phyloP scores from a whole-genome alignment of 2,113 vertebrate species.

The Acrocephalus arundinaceus region DNA sequence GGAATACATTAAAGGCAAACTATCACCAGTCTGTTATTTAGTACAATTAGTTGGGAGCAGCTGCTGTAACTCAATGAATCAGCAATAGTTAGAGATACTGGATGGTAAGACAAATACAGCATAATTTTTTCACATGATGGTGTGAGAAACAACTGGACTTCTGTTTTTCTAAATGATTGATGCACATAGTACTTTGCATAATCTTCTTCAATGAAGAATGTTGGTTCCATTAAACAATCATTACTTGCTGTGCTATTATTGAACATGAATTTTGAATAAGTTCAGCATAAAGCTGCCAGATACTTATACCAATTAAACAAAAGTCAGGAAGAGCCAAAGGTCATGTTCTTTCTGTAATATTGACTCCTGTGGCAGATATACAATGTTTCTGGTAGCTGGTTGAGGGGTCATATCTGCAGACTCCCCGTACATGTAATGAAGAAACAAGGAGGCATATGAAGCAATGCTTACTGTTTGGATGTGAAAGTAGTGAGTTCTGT shows the following conservation, averaged over 20 bases:
- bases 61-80: not conserved
- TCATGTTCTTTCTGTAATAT: not conserved
- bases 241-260: not conserved
- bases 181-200: not conserved
- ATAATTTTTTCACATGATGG: not conserved
- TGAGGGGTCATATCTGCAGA: not conserved
- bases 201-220: not conserved
- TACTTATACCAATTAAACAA: not conserved
- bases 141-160: not conserved
- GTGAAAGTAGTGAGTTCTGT: not conserved
- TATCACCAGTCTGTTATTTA: not conserved
- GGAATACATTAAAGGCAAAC: not conserved
- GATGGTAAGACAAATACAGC: not conserved
- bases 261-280: constrained; percentile 27
- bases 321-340: not conserved
- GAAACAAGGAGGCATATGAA: not conserved
- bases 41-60: not conserved
- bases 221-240: not conserved
- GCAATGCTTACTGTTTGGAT: not conserved
- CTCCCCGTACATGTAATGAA: not conserved
- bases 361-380: not conserved
- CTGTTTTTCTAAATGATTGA: not conserved
- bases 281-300: not conserved
- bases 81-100: not conserved
- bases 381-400: not conserved